A percentile compares a stretch with the other conserved stretches of the same genome.
These are phyloP conservation scores for Himalopsyche tibetana DNA, from an alignment of 2,888 invertebrate species.

Conservation along the genomic window DNA sequence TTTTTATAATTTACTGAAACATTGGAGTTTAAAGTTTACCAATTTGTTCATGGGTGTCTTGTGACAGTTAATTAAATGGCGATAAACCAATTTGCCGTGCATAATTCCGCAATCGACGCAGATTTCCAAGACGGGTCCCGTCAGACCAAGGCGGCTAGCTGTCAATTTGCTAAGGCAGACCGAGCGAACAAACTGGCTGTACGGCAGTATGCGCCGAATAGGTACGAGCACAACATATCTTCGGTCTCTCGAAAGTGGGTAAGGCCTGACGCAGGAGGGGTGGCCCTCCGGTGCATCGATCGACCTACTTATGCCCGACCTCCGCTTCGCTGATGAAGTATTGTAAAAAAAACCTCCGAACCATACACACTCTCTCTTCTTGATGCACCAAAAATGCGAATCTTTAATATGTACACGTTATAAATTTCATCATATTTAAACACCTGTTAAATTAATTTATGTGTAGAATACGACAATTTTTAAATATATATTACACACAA, in stretches of 20 bases:
- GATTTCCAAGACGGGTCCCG: conserved; percentile 43
- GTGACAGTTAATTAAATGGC: too few relatives aligned
- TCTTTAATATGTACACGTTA: background rate
- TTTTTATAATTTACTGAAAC: too few relatives aligned
- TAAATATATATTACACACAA: too few relatives aligned
- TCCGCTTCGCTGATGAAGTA: conserved; percentile 46
- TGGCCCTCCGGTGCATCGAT: conserved; percentile 61
- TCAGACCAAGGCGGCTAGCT: background rate
- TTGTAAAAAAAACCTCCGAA: conserved; percentile 15
- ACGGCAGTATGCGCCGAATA: background rate
- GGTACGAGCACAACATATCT: conserved; percentile 22
- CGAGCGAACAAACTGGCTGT: conserved; percentile 16
- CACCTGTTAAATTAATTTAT: too few relatives aligned
- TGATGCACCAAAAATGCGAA: background rate
- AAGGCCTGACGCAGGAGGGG: conserved; percentile 39
- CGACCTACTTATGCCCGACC: conserved; percentile 61
- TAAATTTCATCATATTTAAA: background rate
- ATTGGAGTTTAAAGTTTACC: too few relatives aligned
- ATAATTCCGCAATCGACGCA: background rate
- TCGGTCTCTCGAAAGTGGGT: conserved; percentile 31
- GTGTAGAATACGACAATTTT: too few relatives aligned
- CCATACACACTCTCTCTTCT: background rate
- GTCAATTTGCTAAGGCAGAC: background rate
- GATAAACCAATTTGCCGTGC: too few relatives aligned
- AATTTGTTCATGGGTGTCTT: too few relatives aligned